Conservation (phyloP, 2,797 vertebrate species). For the Crenichthys baileyi region DNA sequence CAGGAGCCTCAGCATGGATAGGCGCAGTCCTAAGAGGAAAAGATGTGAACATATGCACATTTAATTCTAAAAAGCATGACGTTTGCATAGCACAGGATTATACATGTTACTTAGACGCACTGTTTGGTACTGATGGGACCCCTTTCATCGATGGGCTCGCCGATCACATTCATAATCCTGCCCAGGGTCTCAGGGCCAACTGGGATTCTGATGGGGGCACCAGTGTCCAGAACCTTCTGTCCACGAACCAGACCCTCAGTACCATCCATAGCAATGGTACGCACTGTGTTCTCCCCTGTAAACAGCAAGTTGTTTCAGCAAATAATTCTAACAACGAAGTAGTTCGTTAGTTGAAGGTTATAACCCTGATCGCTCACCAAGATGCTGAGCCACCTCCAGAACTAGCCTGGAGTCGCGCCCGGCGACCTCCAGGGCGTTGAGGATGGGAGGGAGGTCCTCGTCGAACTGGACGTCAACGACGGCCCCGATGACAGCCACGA, state of each 20-base stretch:
- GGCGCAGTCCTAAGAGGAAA: slow-evolving; percentile 83
- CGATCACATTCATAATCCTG: slow-evolving; percentile 98
- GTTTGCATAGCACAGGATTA: not conserved
- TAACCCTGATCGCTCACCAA: slow-evolving; percentile 54
- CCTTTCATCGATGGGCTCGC: slow-evolving; percentile 95
- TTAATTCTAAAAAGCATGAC: not conserved
- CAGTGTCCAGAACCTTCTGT: slow-evolving; percentile 93
- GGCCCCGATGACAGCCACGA: slow-evolving; percentile 95
- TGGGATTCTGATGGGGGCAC: slow-evolving; percentile 95
- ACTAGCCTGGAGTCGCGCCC: slow-evolving; percentile 92
- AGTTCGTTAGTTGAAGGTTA: not conserved
- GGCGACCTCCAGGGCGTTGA: slow-evolving; percentile 93
- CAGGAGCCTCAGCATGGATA: slow-evolving; percentile 96
- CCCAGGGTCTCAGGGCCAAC: slow-evolving; percentile 97
- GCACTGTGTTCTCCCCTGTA: slow-evolving; percentile 91
- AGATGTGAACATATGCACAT: no score
- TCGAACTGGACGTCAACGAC: slow-evolving; percentile 98
- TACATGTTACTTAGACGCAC: slow-evolving; percentile 75
- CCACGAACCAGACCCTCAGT: slow-evolving; percentile 96
- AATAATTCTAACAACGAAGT: no score
- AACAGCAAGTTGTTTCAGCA: not conserved
- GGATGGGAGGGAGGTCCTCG: slow-evolving; percentile 94
- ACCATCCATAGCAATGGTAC: slow-evolving; percentile 98
- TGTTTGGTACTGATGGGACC: slow-evolving; percentile 95
- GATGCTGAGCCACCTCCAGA: slow-evolving; percentile 95